A percentile compares a stretch with the other conserved stretches of the same genome.
Conservation (phyloP, 2,797 vertebrate genomes). For the Anabas testudineus region DNA sequence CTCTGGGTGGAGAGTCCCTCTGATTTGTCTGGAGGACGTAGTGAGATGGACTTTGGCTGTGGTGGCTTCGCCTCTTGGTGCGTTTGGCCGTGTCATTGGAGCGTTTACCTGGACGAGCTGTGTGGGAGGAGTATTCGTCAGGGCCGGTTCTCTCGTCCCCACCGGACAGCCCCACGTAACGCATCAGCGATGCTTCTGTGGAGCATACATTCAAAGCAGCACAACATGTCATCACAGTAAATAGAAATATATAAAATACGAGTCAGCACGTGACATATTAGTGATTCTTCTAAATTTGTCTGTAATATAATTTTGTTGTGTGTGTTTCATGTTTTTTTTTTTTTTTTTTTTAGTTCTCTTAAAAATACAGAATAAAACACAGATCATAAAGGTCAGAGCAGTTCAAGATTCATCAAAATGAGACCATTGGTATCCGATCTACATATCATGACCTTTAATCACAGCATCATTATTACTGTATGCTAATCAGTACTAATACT, state of each 20-base stretch:
- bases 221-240: neutral
- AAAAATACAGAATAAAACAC: slow-evolving; percentile 1
- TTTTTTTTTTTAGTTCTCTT: too few relatives aligned
- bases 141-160: slow-evolving; percentile 89
- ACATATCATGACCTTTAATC: slow-evolving; percentile 45
- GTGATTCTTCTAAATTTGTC: neutral
- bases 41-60: slow-evolving; percentile 94
- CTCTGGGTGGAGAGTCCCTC: slow-evolving; percentile 88
- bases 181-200: slow-evolving; percentile 90
- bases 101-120: slow-evolving; percentile 90
- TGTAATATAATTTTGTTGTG: neutral
- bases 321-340: neutral
- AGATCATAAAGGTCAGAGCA: slow-evolving; percentile 23
- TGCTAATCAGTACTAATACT: slow-evolving; percentile 14
- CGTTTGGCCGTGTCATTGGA: slow-evolving; percentile 93
- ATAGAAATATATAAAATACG: neutral
- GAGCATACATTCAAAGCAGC: neutral
- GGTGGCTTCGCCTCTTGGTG: slow-evolving; percentile 95
- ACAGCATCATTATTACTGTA: neutral
- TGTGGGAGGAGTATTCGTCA: slow-evolving; percentile 93
- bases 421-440: neutral
- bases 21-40: slow-evolving; percentile 92
- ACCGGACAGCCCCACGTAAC: slow-evolving; percentile 86
- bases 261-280: neutral
- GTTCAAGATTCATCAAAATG: slow-evolving; percentile 4